phyloP scores from a whole-genome alignment of 2,888 invertebrate genomes.

The Lasioglossum villosulum region DNA sequence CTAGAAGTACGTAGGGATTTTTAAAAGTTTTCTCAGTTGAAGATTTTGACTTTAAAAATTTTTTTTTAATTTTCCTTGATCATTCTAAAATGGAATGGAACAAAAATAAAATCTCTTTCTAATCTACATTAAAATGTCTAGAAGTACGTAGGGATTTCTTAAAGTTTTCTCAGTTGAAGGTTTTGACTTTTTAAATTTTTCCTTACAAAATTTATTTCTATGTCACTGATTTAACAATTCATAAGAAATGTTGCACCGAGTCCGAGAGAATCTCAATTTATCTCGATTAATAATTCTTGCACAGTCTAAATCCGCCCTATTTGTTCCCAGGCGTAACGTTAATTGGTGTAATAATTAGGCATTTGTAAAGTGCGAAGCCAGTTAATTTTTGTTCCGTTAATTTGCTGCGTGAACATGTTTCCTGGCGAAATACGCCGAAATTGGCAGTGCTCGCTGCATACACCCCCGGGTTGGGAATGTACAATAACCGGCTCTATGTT shows the following conservation, averaged over 20 bases:
- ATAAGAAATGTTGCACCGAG: neutral
- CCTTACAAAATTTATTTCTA: no score
- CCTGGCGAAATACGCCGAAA: neutral
- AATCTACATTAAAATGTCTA: no score
- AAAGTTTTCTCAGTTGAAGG: no score
- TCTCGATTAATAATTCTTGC: neutral
- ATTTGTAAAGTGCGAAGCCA: neutral
- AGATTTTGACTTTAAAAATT: no score
- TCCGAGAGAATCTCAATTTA: neutral
- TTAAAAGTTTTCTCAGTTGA: no score
- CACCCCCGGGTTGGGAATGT: neutral
- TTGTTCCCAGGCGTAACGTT: neutral
- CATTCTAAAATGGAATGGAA: no score
- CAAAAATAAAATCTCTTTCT: no score
- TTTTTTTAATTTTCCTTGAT: no score
- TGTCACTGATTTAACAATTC: no score
- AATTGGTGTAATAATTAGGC: neutral
- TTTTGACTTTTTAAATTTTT: no score
- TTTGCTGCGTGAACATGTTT: conserved; percentile 1
- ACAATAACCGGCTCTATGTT: neutral
- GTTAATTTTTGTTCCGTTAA: neutral
- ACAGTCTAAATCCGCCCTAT: neutral
- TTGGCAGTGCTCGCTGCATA: neutral
- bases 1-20: no score
- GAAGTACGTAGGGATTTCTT: no score